phyloP scores from a whole-genome alignment of 2,888 invertebrate genomes.

The Dynastes hyllus region DNA sequence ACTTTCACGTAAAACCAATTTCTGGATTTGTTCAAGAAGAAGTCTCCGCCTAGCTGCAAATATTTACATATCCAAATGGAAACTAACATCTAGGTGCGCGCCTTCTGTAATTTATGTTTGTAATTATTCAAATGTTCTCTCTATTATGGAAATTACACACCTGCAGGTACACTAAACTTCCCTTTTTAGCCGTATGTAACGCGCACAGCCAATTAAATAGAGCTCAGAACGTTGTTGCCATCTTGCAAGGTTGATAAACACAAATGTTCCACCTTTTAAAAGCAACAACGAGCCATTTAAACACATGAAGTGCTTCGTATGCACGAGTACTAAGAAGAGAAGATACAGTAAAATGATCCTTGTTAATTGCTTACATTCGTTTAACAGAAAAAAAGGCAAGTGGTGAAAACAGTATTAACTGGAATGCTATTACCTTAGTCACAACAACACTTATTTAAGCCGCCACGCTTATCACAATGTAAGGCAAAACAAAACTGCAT shows the following conservation, averaged over 20 bases:
- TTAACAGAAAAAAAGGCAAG: background rate
- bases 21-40: too few relatives aligned
- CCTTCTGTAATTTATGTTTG: background rate
- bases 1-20: too few relatives aligned
- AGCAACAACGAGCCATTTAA: too few relatives aligned
- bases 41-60: too few relatives aligned
- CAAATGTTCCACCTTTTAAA: too few relatives aligned
- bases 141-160: slow-evolving; percentile 5
- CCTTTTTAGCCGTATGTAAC: too few relatives aligned
- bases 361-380: background rate
- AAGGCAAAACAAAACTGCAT: background rate
- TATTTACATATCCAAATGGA: background rate
- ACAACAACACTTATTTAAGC: background rate
- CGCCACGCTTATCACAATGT: slow-evolving; percentile 1
- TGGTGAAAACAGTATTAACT: background rate
- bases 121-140: background rate
- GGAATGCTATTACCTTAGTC: slow-evolving; percentile 4
- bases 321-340: too few relatives aligned
- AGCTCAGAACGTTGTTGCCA: background rate
- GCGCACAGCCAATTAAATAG: background rate
- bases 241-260: background rate
- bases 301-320: too few relatives aligned
- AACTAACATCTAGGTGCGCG: background rate
- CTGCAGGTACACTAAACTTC: background rate
- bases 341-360: too few relatives aligned